phyloP scores from a whole-genome alignment of 2,888 invertebrate species.

The Aporophyla lueneburgensis region DNA sequence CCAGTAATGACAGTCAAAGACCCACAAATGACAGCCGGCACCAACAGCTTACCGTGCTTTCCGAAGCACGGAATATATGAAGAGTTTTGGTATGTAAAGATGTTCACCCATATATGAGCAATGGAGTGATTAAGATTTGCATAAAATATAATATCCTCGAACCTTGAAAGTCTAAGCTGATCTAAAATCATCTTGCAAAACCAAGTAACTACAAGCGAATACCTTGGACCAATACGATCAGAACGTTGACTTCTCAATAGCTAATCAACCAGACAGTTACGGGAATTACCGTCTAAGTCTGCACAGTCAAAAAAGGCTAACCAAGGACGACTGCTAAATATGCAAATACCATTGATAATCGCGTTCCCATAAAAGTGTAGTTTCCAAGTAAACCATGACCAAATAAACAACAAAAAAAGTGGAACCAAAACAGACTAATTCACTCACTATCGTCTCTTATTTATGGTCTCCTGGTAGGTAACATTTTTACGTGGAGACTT shows the following conservation, averaged over 20 bases:
- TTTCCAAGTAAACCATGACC: slow-evolving; percentile 30
- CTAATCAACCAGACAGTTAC: slow-evolving; percentile 17
- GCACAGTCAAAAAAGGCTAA: slow-evolving; percentile 14
- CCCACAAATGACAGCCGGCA: too few relatives aligned
- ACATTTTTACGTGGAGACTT: slow-evolving; percentile 52
- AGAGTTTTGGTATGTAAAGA: too few relatives aligned
- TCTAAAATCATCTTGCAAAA: not conserved
- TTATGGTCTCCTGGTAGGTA: slow-evolving; percentile 56
- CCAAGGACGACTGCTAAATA: slow-evolving; percentile 32
- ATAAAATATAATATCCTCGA: not conserved
- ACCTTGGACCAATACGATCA: not conserved
- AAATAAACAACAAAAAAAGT: slow-evolving; percentile 48
- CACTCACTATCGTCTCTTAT: slow-evolving; percentile 59
- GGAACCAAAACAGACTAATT: slow-evolving; percentile 62
- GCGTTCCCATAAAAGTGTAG: slow-evolving; percentile 21
- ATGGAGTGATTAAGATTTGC: not conserved
- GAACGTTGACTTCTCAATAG: slow-evolving; percentile 35
- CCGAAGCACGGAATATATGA: too few relatives aligned
- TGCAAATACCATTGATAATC: slow-evolving; percentile 42
- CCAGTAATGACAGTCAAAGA: too few relatives aligned
- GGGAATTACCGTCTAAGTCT: slow-evolving; percentile 19
- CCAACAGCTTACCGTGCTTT: too few relatives aligned
- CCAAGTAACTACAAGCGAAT: not conserved
- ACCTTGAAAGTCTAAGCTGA: not conserved
- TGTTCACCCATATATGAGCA: too few relatives aligned